Evolutionary conservation across 1,140 invertebrate species (phyloP), one percentile per base, ranked within the genome.

Genomic region (Myzus persicae): DNA sequence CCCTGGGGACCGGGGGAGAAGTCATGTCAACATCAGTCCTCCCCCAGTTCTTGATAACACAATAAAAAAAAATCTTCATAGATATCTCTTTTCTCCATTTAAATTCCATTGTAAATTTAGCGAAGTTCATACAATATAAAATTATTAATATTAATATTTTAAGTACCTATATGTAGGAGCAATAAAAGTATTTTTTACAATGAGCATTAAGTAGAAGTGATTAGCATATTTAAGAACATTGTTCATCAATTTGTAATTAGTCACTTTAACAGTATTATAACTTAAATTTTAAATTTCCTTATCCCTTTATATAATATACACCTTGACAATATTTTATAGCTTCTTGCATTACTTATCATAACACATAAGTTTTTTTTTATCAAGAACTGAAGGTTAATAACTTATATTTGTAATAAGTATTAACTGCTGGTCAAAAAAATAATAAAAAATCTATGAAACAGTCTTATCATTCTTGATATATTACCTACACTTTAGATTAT

Each of bases 401-500:
- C 85, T 87, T 48, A 20, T 44, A 36, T 87, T 87, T 87, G 40
- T 42, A 9, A 11, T 84, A 76, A 76, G 31, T n/a, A n/a, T n/a
- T n/a, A 24, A 46, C 44, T 87, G 44, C 18, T 22, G 46, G 31
- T 87, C 26, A 40, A 84, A 84, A 84, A 84, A 36, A 81, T 24
- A 84, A 84, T 42, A 44, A 85, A n/a, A 38, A 85, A 85, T 44
- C 40, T 85, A 44, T 40, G 24, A 42, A 85, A 44, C 26, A 44
- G 44, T 26, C 40, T 85, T 44, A 85, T 44, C 42, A 85, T 42
- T 44, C 36, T 38, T 44, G 9, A 40, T 44, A 31, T 85, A 88
- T 88, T 48, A 88, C 85, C 44, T 88, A 46, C 20, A 46, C 31
- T 88, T 46, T 48, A 48, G 20, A 88, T 46, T 87, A 87, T 46